These are phyloP conservation scores for Melinaea marsaeus DNA, from an alignment of 2,888 invertebrate species.

Conservation along the genomic window DNA sequence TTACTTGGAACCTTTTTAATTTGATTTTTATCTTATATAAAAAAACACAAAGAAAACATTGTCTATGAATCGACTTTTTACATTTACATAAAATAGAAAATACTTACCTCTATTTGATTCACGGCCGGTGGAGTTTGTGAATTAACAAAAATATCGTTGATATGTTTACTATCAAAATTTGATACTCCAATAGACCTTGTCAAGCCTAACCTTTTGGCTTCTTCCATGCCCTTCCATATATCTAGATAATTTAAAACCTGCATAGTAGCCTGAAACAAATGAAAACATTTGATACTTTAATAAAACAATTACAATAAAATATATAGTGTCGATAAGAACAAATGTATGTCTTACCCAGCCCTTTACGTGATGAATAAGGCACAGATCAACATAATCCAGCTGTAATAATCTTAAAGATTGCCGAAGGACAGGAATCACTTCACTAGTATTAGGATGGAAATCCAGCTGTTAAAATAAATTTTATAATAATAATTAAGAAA, in stretches of 20 bases:
- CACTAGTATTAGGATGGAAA: constrained; percentile 7
- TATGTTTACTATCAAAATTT: constrained; percentile 17
- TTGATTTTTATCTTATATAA: no score
- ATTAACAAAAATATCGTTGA: constrained; percentile 15
- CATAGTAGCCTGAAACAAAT: neutral
- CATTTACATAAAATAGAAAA: no score
- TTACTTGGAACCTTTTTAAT: no score
- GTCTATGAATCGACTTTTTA: no score
- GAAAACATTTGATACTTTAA: no score
- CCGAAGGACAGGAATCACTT: neutral
- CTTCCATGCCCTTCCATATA: constrained; percentile 22
- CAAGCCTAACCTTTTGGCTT: constrained; percentile 10
- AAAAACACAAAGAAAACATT: no score
- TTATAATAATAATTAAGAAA: neutral
- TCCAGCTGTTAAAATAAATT: neutral
- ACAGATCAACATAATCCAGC: constrained; percentile 27
- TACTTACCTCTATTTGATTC: constrained; percentile 18
- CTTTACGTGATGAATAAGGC: constrained; percentile 8
- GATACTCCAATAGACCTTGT: constrained; percentile 19
- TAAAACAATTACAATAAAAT: no score
- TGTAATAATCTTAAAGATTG: neutral
- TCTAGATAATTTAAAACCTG: constrained; percentile 5
- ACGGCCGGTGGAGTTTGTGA: constrained; percentile 16
- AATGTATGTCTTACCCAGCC: constrained; percentile 5
- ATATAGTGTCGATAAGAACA: no score